Evolutionary conservation across 2,113 vertebrate genomes (phyloP), one percentile per base, ranked within the genome.

Genomic region (Scophthalmus maximus): DNA sequence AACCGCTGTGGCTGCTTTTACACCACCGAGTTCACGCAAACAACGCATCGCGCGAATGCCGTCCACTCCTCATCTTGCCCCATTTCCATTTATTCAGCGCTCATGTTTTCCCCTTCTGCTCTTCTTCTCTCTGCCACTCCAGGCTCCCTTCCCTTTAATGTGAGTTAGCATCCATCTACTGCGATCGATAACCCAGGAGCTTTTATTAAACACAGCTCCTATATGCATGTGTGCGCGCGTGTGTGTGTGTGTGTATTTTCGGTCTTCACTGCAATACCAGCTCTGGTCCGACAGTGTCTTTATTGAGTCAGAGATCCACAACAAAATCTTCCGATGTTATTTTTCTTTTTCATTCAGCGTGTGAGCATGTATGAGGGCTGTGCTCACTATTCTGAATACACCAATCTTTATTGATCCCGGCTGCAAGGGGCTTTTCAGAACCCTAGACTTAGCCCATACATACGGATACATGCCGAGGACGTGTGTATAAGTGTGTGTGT

Each of bases 131-230:
- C 53, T 11, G 51, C 81, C 64, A 74, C 66, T 47, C 50, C 73
- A 32, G 56, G n/a, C 61, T 62, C 18, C 52, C 51, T 46, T n/a
- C 76, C 51, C 60, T 84, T 86, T 81, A 84, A 81, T 81, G 63
- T 75, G 83, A 83, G 74, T 88, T 85, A 87, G 86, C 77, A 62
- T 83, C 85, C 79, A 82, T 87, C 83, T 81, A 62, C 65, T 82
- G 68, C 79, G 66, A 89, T 91, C 86, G 84, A 89, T 88, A 89
- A 78, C 73, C 73, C 38, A 10, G 36, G n/a, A 27, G 83, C 81
- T 88, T 85, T 85, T 85, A 84, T 88, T 79, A 90, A 87, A 86
- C 69, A 79, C 56, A 60, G 69, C 69, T 78, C 69, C 76, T 73
- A 61, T 70, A 72, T 63, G 49, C 77, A 52, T 49, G 2, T 56